Evolutionary conservation across 1,140 invertebrate species (phyloP).

Genomic region (Neodiprion fabricii): DNA sequence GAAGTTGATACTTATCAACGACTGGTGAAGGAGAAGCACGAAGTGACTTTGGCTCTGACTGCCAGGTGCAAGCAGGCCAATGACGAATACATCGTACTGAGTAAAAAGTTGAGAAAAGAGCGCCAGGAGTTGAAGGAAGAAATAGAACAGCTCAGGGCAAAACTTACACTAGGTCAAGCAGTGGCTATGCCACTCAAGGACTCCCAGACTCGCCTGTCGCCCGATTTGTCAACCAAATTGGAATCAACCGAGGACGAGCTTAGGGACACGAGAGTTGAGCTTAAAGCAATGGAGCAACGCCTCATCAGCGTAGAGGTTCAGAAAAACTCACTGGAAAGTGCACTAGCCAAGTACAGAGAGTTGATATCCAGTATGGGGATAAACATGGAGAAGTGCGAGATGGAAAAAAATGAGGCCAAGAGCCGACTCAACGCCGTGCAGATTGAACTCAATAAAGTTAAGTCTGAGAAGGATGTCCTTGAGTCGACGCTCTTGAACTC

Average conservation of each 20-base stretch:
- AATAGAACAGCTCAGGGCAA: not conserved
- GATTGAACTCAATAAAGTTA: slow-evolving; percentile 35
- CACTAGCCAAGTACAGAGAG: slow-evolving; percentile 29
- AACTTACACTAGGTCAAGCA: not conserved
- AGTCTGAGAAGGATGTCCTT: slow-evolving; percentile 40
- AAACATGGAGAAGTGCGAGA: slow-evolving; percentile 31
- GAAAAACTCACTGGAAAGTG: slow-evolving; percentile 32
- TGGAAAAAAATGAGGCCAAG: slow-evolving; percentile 32
- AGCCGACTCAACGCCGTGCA: slow-evolving; percentile 25
- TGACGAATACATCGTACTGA: slow-evolving; percentile 32
- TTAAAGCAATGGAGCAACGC: slow-evolving; percentile 38
- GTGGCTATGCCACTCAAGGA: not conserved
- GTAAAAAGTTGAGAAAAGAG: slow-evolving; percentile 35
- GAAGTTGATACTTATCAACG: slow-evolving; percentile 45
- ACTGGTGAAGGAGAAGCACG: slow-evolving; percentile 41
- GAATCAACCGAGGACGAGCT: slow-evolving; percentile 38
- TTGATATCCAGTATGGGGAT: slow-evolving; percentile 38
- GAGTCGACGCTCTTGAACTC: slow-evolving; percentile 37
- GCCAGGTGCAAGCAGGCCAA: slow-evolving; percentile 40
- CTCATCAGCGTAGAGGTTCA: slow-evolving; percentile 32
- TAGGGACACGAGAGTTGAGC: slow-evolving; percentile 27
- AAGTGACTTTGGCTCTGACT: slow-evolving; percentile 34
- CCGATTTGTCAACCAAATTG: slow-evolving; percentile 33
- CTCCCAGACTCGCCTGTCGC: slow-evolving; percentile 12
- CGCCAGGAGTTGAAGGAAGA: slow-evolving; percentile 30